phyloP scores from a whole-genome alignment of 2,113 vertebrate species.

The Gymnarchus niloticus region DNA sequence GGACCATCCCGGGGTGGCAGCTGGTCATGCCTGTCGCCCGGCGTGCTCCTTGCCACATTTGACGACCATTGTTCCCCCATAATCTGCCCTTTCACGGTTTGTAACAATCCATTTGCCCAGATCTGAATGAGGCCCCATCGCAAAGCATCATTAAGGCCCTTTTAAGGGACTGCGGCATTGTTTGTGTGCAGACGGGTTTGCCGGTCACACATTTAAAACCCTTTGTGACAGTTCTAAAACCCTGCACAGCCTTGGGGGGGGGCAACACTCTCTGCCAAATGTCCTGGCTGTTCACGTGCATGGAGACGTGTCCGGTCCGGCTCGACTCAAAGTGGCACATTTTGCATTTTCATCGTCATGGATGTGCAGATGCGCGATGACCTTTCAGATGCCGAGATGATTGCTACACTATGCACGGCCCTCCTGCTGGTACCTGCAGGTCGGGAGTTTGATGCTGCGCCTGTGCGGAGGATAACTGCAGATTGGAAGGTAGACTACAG shows the following conservation, averaged over 20 bases:
- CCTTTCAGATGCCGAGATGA: not conserved
- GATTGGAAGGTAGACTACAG: not conserved
- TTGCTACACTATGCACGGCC: not conserved
- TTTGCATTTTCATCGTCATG: not conserved
- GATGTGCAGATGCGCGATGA: not conserved
- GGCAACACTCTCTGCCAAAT: slow-evolving; percentile 37
- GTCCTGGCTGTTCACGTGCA: slow-evolving; percentile 25
- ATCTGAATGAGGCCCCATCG: slow-evolving; percentile 79
- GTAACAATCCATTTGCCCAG: slow-evolving; percentile 82
- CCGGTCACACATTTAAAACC: slow-evolving; percentile 50
- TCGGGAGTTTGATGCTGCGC: not conserved
- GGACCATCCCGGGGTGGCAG: slow-evolving; percentile 71
- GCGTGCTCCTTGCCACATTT: slow-evolving; percentile 60
- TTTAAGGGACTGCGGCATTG: slow-evolving; percentile 68
- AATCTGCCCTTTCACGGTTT: slow-evolving; percentile 90
- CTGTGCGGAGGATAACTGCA: not conserved
- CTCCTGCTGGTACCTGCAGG: not conserved
- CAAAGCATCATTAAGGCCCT: slow-evolving; percentile 71
- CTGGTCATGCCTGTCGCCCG: slow-evolving; percentile 71
- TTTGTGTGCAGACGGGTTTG: slow-evolving; percentile 60
- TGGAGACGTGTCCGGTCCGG: slow-evolving; percentile 42
- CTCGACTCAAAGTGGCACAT: slow-evolving; percentile 1
- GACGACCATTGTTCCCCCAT: slow-evolving; percentile 74
- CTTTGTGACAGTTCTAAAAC: slow-evolving; percentile 57
- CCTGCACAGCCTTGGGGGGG: slow-evolving; percentile 45